These are phyloP conservation scores for Ficedula albicollis DNA, from an alignment of 2,797 vertebrate species.

Conservation along the genomic window DNA sequence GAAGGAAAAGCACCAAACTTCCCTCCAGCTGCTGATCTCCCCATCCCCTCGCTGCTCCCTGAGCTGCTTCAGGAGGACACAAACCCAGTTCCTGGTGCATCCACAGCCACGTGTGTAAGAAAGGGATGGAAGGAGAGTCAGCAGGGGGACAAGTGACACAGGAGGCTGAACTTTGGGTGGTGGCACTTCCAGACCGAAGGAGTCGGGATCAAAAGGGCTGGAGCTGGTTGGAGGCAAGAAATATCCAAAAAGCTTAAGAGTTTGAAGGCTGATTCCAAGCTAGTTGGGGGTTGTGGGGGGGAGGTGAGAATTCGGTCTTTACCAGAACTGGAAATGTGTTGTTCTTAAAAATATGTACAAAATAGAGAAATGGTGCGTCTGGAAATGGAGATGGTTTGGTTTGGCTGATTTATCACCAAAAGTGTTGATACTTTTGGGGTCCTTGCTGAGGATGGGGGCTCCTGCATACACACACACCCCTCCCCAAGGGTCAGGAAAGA, in stretches of 20 bases:
- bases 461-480: background rate
- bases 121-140: background rate
- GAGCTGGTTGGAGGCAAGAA: background rate
- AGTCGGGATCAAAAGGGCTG: background rate
- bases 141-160: background rate
- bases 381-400: background rate
- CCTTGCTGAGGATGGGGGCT: background rate
- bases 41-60: background rate
- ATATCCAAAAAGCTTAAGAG: background rate
- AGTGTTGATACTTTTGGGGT: background rate
- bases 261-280: background rate
- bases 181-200: background rate
- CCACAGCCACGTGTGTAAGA: background rate
- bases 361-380: background rate
- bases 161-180: background rate
- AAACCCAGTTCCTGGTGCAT: rapidly evolving
- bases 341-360: background rate
- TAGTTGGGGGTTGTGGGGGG: rapidly evolving
- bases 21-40: background rate
- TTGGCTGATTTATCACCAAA: background rate
- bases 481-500: background rate
- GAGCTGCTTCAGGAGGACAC: background rate
- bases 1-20: background rate
- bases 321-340: background rate
- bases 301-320: background rate